phyloP scores from a whole-genome alignment of 2,888 invertebrate genomes.

The Pandemis corylana region DNA sequence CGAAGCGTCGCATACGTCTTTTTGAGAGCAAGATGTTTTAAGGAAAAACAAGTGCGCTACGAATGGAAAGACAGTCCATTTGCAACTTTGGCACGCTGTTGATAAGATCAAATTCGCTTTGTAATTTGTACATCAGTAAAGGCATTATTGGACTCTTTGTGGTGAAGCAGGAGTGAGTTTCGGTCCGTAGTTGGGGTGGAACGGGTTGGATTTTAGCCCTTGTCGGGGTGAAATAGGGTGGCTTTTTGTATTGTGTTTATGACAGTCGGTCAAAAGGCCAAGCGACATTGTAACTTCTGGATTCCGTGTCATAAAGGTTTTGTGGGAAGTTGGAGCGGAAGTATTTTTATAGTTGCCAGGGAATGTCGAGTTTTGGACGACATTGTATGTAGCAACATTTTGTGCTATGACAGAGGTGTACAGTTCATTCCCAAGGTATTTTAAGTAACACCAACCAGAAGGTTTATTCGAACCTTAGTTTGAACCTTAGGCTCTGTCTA shows the following conservation, averaged over 20 bases:
- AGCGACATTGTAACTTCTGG: constrained; percentile 1
- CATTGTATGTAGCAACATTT: not conserved
- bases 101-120: not conserved
- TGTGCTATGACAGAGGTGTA: not conserved
- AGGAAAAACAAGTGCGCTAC: constrained; percentile 3
- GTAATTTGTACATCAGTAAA: not conserved
- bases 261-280: constrained; percentile 2
- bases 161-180: not conserved
- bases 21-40: not conserved
- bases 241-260: not conserved
- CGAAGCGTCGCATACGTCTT: not conserved
- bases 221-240: not conserved
- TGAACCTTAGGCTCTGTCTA: too few relatives aligned
- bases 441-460: not conserved
- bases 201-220: not conserved
- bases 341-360: not conserved
- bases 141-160: not conserved
- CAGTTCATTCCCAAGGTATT: not conserved
- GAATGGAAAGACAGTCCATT: not conserved
- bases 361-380: not conserved
- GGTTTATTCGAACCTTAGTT: too few relatives aligned
- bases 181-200: not conserved
- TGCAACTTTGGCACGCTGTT: not conserved
- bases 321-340: not conserved
- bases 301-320: constrained; percentile 5